These are phyloP conservation scores for Cyanoderma ruficeps DNA, from an alignment of 2,113 vertebrate species.

Conservation along the genomic window DNA sequence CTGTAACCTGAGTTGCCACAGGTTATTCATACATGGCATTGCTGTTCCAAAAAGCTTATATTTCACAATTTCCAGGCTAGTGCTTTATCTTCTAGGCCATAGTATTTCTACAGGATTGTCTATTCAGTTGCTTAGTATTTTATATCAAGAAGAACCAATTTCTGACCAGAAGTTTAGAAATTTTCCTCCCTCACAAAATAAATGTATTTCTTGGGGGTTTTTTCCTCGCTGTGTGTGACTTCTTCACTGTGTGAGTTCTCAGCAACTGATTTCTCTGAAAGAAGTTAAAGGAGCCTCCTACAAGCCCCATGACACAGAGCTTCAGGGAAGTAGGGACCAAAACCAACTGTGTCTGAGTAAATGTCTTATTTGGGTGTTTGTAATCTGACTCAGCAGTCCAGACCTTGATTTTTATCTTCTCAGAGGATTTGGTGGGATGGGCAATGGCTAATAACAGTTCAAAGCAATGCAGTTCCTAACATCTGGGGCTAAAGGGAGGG, in stretches of 20 bases:
- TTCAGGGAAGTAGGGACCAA: neutral
- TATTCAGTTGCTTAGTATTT: neutral
- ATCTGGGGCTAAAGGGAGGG: neutral
- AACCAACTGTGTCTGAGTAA: neutral
- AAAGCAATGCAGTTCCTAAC: neutral
- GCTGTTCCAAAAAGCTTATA: neutral
- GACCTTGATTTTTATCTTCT: slow-evolving; percentile 35
- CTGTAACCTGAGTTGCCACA: neutral
- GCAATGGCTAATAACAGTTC: slow-evolving; percentile 3
- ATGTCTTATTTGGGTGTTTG: slow-evolving; percentile 19
- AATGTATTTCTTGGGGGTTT: neutral
- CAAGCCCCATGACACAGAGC: neutral
- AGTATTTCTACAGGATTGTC: neutral
- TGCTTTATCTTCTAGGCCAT: neutral
- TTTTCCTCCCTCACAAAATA: neutral
- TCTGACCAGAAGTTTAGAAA: neutral
- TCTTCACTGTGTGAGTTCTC: neutral
- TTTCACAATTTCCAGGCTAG: neutral
- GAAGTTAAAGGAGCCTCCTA: neutral
- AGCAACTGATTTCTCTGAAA: neutral
- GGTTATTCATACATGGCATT: neutral
- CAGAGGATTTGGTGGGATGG: neutral
- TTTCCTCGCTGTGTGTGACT: neutral
- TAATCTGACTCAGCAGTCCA: slow-evolving; percentile 32
- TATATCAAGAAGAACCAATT: neutral